These are phyloP conservation scores for Antheraea assamensis DNA, from an alignment of 2,888 invertebrate species.

Conservation along the genomic window DNA sequence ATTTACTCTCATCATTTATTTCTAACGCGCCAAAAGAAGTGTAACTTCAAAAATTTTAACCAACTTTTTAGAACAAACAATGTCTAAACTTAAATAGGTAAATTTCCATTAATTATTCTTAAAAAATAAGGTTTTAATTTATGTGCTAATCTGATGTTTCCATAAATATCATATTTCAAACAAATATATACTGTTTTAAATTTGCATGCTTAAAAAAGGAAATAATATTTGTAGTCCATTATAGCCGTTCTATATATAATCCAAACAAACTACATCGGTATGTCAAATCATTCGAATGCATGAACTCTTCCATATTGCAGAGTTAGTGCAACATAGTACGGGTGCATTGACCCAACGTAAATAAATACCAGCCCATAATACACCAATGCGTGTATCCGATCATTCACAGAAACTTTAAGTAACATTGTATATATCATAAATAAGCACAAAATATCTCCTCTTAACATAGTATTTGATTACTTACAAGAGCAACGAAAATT, in stretches of 20 bases:
- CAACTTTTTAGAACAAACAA: too few relatives aligned
- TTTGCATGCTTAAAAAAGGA: neutral
- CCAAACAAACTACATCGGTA: neutral
- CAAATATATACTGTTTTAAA: neutral
- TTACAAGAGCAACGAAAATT: neutral
- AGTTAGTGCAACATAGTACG: constrained; percentile 47
- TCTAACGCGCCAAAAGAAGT: too few relatives aligned
- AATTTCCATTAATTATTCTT: too few relatives aligned
- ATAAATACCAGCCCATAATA: constrained; percentile 55
- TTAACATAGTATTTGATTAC: neutral
- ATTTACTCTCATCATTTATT: too few relatives aligned
- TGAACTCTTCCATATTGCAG: constrained; percentile 18
- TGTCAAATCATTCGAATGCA: constrained; percentile 20
- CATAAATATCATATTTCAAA: too few relatives aligned
- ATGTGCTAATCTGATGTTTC: too few relatives aligned
- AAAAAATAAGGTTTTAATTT: too few relatives aligned
- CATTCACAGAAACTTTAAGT: constrained; percentile 56
- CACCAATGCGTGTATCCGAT: constrained; percentile 57
- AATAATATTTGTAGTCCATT: neutral
- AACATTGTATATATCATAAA: constrained; percentile 28
- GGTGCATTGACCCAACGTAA: constrained; percentile 65
- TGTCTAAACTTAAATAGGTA: too few relatives aligned
- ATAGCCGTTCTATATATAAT: neutral
- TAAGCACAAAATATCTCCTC: constrained; percentile 20
- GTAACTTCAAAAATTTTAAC: too few relatives aligned